Percentiles rank a stretch among this genome's conserved stretches.
Evolutionary conservation across 2,113 vertebrate genomes (phyloP).

Genomic region (Catagonus wagneri): DNA sequence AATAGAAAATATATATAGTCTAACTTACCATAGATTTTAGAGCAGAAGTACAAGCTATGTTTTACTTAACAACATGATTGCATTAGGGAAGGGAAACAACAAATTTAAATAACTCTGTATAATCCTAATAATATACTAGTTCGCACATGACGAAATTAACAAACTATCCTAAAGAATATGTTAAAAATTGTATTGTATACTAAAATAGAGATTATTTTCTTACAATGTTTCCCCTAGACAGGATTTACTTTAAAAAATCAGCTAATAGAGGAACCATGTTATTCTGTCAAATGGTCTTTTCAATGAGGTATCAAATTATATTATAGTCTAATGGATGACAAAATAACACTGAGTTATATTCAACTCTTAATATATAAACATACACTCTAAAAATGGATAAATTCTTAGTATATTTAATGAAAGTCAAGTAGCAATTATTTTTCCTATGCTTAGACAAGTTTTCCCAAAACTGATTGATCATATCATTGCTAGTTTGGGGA

Average conservation of each 20-base stretch:
- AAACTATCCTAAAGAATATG: background rate
- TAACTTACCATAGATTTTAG: background rate
- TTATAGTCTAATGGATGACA: conserved; percentile 13
- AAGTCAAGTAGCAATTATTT: background rate
- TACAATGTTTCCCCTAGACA: background rate
- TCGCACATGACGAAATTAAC: background rate
- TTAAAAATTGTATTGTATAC: conserved; percentile 5
- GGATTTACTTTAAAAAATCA: background rate
- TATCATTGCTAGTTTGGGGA: background rate
- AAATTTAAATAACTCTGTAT: background rate
- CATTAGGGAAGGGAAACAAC: background rate
- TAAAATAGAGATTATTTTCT: background rate
- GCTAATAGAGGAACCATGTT: background rate
- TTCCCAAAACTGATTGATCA: background rate
- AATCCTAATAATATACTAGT: background rate
- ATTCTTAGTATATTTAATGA: background rate
- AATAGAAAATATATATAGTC: conserved; percentile 47
- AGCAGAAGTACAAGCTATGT: background rate
- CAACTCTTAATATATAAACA: background rate
- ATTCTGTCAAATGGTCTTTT: conserved; percentile 49
- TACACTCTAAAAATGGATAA: background rate
- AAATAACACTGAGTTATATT: conserved; percentile 38
- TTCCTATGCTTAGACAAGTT: background rate
- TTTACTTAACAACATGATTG: background rate
- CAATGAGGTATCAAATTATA: background rate